Conservation (phyloP, 1,140 invertebrate species). For the Goniozus legneri region DNA sequence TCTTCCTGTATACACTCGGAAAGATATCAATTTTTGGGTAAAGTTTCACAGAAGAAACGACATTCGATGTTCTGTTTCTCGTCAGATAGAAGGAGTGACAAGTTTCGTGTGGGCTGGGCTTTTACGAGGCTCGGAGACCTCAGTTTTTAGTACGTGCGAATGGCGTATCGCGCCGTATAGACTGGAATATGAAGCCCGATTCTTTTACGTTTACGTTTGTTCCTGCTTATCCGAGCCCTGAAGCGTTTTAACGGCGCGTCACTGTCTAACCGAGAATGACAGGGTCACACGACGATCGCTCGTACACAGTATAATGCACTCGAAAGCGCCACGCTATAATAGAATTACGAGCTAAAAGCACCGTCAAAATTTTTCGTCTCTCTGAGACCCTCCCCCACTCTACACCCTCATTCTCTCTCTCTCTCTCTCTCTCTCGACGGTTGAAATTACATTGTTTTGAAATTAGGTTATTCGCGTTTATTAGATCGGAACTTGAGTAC, state of each 20-base stretch:
- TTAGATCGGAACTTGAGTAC: slow-evolving; percentile 18
- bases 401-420: background rate
- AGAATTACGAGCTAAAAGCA: slow-evolving; percentile 42
- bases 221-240: slow-evolving; percentile 2
- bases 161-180: too few relatives aligned
- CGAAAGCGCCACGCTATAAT: slow-evolving; percentile 40
- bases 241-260: slow-evolving; percentile 19
- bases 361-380: slow-evolving; percentile 38
- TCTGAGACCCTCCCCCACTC: background rate
- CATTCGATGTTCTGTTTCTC: too few relatives aligned
- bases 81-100: too few relatives aligned
- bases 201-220: slow-evolving; percentile 8
- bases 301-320: slow-evolving; percentile 39
- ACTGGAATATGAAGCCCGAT: slow-evolving; percentile 8
- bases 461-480: slow-evolving; percentile 41
- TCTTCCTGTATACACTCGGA: too few relatives aligned
- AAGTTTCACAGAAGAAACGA: too few relatives aligned
- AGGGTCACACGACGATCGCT: slow-evolving; percentile 37
- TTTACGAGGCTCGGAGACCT: too few relatives aligned
- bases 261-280: slow-evolving; percentile 33
- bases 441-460: slow-evolving; percentile 40
- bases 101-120: too few relatives aligned
- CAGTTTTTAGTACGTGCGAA: too few relatives aligned
- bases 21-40: too few relatives aligned
- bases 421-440: background rate